phyloP scores from a whole-genome alignment of 2,888 invertebrate genomes.

The Nephrocerus scutellatus region DNA sequence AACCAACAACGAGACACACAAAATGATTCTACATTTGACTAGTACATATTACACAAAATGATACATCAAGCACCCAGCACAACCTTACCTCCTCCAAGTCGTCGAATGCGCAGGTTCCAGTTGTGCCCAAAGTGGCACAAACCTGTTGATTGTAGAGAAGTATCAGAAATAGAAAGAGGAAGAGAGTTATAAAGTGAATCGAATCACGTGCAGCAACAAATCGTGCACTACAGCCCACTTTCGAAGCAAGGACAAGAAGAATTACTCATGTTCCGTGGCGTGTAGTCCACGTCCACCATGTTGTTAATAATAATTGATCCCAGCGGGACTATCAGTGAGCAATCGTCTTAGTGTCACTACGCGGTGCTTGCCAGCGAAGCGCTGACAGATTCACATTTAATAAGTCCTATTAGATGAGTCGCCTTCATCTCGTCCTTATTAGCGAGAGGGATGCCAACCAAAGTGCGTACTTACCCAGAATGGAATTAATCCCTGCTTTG shows the following conservation, averaged over 20 bases:
- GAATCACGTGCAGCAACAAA: too few relatives aligned
- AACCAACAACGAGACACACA: conserved; percentile 36
- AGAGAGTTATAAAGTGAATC: conserved; percentile 3
- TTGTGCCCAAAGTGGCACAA: conserved; percentile 92
- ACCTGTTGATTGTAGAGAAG: conserved; percentile 55
- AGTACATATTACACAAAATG: neutral
- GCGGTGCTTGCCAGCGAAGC: conserved; percentile 8
- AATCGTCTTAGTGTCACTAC: conserved; percentile 28
- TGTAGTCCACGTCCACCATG: too few relatives aligned
- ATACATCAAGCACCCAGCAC: conserved; percentile 15
- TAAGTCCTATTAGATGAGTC: conserved; percentile 4
- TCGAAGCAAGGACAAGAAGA: too few relatives aligned
- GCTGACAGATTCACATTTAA: conserved; percentile 18
- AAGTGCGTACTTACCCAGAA: conserved; percentile 69
- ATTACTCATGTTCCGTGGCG: too few relatives aligned
- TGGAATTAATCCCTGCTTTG: conserved; percentile 77
- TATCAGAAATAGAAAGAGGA: conserved; percentile 3
- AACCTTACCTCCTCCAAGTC: conserved; percentile 57
- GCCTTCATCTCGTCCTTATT: conserved; percentile 12
- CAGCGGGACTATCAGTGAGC: conserved; percentile 31
- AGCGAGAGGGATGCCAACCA: conserved; percentile 14
- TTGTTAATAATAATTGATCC: conserved; percentile 38
- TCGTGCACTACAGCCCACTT: too few relatives aligned
- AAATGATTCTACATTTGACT: neutral
- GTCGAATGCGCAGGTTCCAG: conserved; percentile 95